Conservation (phyloP, 2,113 vertebrate species). For the Pachyramphus minor region DNA sequence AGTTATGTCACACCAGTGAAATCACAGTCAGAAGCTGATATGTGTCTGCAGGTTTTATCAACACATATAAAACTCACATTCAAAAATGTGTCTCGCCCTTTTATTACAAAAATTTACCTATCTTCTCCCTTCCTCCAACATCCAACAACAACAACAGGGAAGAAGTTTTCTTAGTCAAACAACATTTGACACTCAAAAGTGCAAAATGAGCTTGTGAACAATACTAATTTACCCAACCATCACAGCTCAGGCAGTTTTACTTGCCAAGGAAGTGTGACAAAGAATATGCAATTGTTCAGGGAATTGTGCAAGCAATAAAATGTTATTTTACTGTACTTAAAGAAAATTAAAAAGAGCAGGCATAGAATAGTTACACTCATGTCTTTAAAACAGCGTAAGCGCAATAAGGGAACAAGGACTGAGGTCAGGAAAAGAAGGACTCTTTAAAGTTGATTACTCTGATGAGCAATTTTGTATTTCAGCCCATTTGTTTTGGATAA, state of each 20-base stretch:
- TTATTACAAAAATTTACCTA: conserved; percentile 45
- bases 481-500: neutral
- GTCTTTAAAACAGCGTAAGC: conserved; percentile 5
- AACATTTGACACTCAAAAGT: conserved; percentile 47
- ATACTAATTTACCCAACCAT: conserved; percentile 64
- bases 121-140: conserved; percentile 28
- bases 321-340: conserved; percentile 49
- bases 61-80: conserved; percentile 47
- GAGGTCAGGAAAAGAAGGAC: neutral
- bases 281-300: conserved; percentile 61
- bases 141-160: conserved; percentile 25
- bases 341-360: conserved; percentile 58
- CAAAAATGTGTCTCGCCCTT: conserved; percentile 1
- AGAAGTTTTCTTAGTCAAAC: conserved; percentile 48
- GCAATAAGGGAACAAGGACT: neutral
- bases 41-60: conserved; percentile 58
- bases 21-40: conserved; percentile 46
- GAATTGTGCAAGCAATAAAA: conserved; percentile 61
- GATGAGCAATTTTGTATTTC: conserved; percentile 1
- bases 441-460: conserved; percentile 1
- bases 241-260: conserved; percentile 47
- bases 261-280: conserved; percentile 64
- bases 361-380: conserved; percentile 6
- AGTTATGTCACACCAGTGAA: conserved; percentile 33
- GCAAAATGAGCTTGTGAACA: conserved; percentile 61